Percentiles rank a stretch among this genome's conserved stretches.
These are phyloP conservation scores for Temnothorax nylanderi DNA, from an alignment of 1,140 invertebrate species.

Conservation along the genomic window DNA sequence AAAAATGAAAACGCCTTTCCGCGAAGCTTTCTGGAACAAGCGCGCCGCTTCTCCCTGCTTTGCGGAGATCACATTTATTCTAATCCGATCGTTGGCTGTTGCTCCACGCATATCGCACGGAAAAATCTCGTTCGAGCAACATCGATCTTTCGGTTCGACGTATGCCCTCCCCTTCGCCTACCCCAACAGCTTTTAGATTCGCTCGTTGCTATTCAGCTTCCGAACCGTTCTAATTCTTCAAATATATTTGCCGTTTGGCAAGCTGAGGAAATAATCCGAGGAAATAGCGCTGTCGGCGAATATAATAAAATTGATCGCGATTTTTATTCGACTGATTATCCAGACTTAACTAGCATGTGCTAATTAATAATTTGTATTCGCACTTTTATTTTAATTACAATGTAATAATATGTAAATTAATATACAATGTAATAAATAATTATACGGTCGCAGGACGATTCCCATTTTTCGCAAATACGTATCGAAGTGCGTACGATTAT, in stretches of 20 bases:
- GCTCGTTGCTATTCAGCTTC: slow-evolving; percentile 3
- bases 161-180: not conserved
- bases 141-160: slow-evolving; percentile 34
- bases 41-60: not conserved
- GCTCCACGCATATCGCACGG: slow-evolving; percentile 36
- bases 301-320: not conserved
- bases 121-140: slow-evolving; percentile 36
- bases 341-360: not conserved
- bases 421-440: not conserved
- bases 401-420: not conserved
- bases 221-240: slow-evolving; percentile 17
- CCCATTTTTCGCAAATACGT: not conserved
- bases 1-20: slow-evolving; percentile 32
- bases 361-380: slow-evolving; percentile 11
- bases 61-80: slow-evolving; percentile 43
- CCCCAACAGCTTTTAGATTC: not conserved
- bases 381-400: not conserved
- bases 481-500: not conserved
- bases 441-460: not conserved
- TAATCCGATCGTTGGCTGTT: slow-evolving; percentile 39
- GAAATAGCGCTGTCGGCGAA: not conserved
- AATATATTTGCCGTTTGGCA: slow-evolving; percentile 8
- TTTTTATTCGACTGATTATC: not conserved
- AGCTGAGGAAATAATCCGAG: slow-evolving; percentile 28
- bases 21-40: slow-evolving; percentile 18